These are phyloP conservation scores for Byasa hedistus DNA, from an alignment of 2,888 invertebrate species.

Conservation along the genomic window DNA sequence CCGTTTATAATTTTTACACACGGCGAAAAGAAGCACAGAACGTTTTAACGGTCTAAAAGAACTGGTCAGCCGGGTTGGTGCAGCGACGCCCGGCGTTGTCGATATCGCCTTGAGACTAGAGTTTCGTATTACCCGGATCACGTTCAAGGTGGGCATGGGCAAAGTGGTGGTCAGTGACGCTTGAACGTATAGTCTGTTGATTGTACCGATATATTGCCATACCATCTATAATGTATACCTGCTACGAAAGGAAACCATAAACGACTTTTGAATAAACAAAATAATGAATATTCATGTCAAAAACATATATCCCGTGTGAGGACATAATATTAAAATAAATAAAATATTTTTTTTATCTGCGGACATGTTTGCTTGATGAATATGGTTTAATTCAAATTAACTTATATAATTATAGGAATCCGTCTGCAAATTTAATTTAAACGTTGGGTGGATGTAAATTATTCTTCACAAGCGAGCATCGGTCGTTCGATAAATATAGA, in stretches of 20 bases:
- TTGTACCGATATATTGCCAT: slow-evolving; percentile 12
- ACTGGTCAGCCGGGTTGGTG: slow-evolving; percentile 50
- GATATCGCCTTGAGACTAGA: slow-evolving; percentile 71
- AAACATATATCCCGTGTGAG: not conserved
- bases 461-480: slow-evolving; percentile 30
- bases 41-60: slow-evolving; percentile 53
- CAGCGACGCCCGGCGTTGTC: slow-evolving; percentile 59
- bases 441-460: slow-evolving; percentile 39
- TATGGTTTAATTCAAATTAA: not conserved
- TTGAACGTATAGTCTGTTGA: slow-evolving; percentile 16
- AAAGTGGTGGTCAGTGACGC: slow-evolving; percentile 49
- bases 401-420: slow-evolving; percentile 29
- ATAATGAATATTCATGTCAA: not conserved
- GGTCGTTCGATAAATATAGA: slow-evolving; percentile 18
- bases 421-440: slow-evolving; percentile 30
- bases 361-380: not conserved
- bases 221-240: not conserved
- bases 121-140: slow-evolving; percentile 76
- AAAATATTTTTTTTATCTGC: not conserved
- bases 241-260: not conserved
- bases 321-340: too few relatives aligned
- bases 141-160: slow-evolving; percentile 72
- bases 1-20: slow-evolving; percentile 40
- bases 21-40: slow-evolving; percentile 43
- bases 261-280: not conserved